Evolutionary conservation across 2,113 vertebrate genomes (phyloP), one percentile per base, ranked within the genome.

Genomic region (Xenotilapia longispinis): DNA sequence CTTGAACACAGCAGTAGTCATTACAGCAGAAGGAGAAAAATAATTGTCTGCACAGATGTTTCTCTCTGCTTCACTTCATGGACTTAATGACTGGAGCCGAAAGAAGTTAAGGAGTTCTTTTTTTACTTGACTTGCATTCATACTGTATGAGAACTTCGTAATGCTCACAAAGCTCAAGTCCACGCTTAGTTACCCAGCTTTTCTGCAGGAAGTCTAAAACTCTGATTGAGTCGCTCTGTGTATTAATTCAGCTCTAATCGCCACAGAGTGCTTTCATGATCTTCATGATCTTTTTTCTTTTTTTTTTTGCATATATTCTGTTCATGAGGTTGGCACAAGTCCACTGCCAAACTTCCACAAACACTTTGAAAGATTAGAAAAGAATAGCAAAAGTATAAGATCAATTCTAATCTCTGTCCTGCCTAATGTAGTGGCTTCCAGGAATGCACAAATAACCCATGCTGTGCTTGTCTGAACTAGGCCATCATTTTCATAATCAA

Each of bases 1-100:
- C 93, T 93, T 91, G 90, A 94, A 91, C 84, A 3, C 82, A 92
- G 83, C 88, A 73, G 86, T 45, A 73, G 82, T 91, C 88, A 92
- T 95, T 95, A 92, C 55, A 19, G 91, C 73, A 55, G 49, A 92
- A 82, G 81, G 87, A 86, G 80, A 86, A 70, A 87, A 93, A 91
- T 82, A 90, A 87, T 89, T 90, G 88, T 63, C 68, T 83, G 63
- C 65, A 53, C 90, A 84, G 90, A 93, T 91, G 83, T 90, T 90
- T 90, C 57, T 89, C 57, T 91, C 81, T 51, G 78, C 86, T 93
- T 90, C 91, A 82, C 84, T 89, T 92, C 92, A 88, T 86, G 28
- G 85, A 63, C 79, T 93, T 94, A 91, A 95, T 92, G 92, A 87
- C 82, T 87, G 53, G 60, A 90, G 91, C 75, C 11, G 73, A 55